Base-by-base conservation (phyloP, 2,888 invertebrate genomes). In the Hypercompe scribonia region DNA sequence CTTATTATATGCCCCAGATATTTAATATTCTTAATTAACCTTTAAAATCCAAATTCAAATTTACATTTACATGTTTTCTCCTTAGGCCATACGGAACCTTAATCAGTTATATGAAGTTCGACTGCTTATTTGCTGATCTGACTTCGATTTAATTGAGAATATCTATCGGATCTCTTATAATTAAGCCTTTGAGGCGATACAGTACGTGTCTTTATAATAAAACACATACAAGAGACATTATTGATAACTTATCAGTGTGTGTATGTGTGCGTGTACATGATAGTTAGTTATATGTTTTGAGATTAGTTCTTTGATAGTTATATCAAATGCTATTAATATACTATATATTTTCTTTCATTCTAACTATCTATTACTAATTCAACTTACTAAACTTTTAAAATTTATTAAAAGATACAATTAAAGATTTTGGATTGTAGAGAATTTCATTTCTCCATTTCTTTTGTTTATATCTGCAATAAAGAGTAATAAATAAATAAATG, bases 91-190 rank as follows among this genome's bases (percentile, higher is more conserved):
- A 77, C 70, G 33, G 61, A 76, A 68, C 39, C 42, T 28, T 58
- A 76, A 72, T 75, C 77, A 50, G 58, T 73, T 72, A 72, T 68
- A 78, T 73, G 75, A 75, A 81, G 63, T 76, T 78, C 66, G n/a
- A 77, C 73, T 75, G 70, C 75, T 73, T 83, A 78, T 81, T 76
- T 78, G 73, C 74, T 78, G 75, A 85, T 81, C 79, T 77, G 54
- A 78, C 75, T 80, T 77, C 73, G 79, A 78, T 79, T 84, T 79
- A 84, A 84, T 81, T 80, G 77, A 73, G 77, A 75, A 75, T 64
- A 74, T 77, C 73, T 73, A 84, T 79, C 68, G 72, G 73, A 75
- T 79, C 73, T 73, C 75, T 73, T 77, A 75, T 75, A 71, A 39
- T 81, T 71, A 78, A 71, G 11, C 58, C 69, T 84, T 80, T 76